These are phyloP conservation scores for Lithophane socia DNA, from an alignment of 2,888 invertebrate genomes.

Conservation along the genomic window DNA sequence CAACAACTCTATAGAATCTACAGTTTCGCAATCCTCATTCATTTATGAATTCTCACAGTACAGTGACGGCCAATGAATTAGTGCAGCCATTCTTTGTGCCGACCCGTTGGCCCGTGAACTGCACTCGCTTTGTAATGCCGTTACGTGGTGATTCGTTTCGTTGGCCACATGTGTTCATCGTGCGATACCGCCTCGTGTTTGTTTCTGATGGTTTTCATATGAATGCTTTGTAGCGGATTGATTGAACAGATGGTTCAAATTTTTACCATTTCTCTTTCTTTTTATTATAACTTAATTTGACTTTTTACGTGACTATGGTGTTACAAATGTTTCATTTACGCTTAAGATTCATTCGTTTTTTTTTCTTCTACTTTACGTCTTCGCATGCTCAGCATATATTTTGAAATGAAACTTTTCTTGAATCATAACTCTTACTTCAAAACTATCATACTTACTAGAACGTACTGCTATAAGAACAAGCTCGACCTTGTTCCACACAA, in stretches of 20 bases:
- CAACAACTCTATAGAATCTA: conserved; percentile 14
- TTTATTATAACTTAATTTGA: neutral
- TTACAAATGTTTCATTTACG: neutral
- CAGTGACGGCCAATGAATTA: conserved; percentile 64
- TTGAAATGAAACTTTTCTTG: neutral
- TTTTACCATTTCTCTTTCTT: neutral
- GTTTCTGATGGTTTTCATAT: conserved; percentile 43
- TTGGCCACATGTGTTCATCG: conserved; percentile 55
- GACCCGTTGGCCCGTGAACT: conserved; percentile 75
- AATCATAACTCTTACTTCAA: neutral
- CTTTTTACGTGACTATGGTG: neutral
- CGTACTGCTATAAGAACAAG: neutral
- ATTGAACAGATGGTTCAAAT: conserved; percentile 8
- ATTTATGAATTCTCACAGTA: conserved; percentile 53
- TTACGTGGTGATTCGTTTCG: conserved; percentile 67
- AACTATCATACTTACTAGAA: neutral
- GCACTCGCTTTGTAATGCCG: conserved; percentile 74
- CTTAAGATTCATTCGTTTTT: neutral
- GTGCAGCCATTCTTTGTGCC: conserved; percentile 70
- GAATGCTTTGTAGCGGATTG: conserved; percentile 14
- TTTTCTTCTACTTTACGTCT: neutral
- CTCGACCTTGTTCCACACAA: conserved; percentile 36
- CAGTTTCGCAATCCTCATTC: conserved; percentile 43
- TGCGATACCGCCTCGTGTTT: conserved; percentile 38
- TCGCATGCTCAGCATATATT: neutral